A percentile compares a stretch with the other conserved stretches of the same genome.
Evolutionary conservation across 2,888 invertebrate species (phyloP).

Genomic region (Orthonevra nobilis): DNA sequence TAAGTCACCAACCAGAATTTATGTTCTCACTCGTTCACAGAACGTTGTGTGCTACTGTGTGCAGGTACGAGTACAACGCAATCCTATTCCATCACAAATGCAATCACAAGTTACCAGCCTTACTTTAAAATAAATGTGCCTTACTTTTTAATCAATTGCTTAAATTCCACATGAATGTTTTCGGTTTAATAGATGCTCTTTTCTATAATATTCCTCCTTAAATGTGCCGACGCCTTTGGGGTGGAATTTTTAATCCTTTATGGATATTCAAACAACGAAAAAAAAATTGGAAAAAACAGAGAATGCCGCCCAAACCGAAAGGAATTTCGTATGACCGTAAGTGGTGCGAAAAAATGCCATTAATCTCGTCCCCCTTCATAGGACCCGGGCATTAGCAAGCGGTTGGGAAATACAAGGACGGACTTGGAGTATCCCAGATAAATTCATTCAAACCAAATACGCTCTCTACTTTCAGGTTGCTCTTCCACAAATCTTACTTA

Average conservation of each 20-base stretch:
- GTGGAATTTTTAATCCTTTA: slow-evolving; percentile 16
- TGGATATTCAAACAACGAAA: too few relatives aligned
- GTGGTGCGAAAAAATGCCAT: slow-evolving; percentile 36
- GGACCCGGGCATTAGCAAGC: slow-evolving; percentile 1
- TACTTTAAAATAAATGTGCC: neutral
- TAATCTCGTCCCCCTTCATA: slow-evolving; percentile 31
- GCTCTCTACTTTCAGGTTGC: slow-evolving; percentile 37
- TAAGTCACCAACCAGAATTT: too few relatives aligned
- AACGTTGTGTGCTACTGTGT: too few relatives aligned
- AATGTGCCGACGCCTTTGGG: neutral
- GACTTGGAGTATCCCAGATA: slow-evolving; percentile 25
- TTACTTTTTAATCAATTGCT: slow-evolving; percentile 8
- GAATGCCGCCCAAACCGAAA: slow-evolving; percentile 8
- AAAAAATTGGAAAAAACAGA: neutral
- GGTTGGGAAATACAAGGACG: too few relatives aligned
- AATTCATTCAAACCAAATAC: slow-evolving; percentile 46
- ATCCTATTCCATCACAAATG: too few relatives aligned
- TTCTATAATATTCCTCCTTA: neutral
- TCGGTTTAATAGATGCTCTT: neutral
- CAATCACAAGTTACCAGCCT: neutral
- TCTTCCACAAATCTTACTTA: slow-evolving; percentile 62
- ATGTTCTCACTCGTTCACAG: too few relatives aligned
- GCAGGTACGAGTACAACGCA: too few relatives aligned
- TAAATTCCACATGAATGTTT: slow-evolving; percentile 5
- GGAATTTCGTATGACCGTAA: slow-evolving; percentile 22